These are phyloP conservation scores for Caenorhabditis angaria DNA, from an alignment of 2,888 invertebrate species.

Conservation along the genomic window DNA sequence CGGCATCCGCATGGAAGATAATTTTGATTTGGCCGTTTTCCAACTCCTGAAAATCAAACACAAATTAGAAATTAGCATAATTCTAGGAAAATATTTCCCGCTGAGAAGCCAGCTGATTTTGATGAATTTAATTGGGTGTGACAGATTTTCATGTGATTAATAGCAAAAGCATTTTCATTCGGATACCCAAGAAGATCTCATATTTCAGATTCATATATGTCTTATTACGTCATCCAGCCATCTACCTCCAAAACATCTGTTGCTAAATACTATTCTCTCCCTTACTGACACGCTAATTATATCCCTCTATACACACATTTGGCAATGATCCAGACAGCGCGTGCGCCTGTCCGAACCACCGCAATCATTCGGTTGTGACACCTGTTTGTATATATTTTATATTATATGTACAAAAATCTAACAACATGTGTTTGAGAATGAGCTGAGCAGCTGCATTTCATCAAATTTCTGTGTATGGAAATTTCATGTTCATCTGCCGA, in stretches of 20 bases:
- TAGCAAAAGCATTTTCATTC: too few species aligned
- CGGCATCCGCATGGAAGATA: slow-evolving; percentile 69
- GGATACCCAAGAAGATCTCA: too few species aligned
- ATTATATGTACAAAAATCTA: background rate
- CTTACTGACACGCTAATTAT: background rate
- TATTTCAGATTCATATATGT: too few species aligned
- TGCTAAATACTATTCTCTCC: too few species aligned
- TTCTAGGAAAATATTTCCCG: too few species aligned
- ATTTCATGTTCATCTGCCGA: background rate
- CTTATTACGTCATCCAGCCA: background rate
- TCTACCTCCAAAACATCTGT: background rate
- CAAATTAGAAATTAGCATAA: background rate
- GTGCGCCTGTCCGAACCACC: background rate
- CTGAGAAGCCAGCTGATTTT: background rate
- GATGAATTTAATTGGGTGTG: background rate
- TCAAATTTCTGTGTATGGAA: background rate
- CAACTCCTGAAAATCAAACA: slow-evolving; percentile 52
- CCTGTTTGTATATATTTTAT: too few species aligned
- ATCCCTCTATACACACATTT: background rate
- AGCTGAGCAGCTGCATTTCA: background rate
- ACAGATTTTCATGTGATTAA: too few species aligned
- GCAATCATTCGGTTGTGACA: background rate
- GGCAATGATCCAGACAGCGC: background rate
- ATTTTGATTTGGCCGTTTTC: slow-evolving; percentile 70
- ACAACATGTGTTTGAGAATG: background rate